Conservation (phyloP, 2,113 vertebrate species). For the Strix uralensis region DNA sequence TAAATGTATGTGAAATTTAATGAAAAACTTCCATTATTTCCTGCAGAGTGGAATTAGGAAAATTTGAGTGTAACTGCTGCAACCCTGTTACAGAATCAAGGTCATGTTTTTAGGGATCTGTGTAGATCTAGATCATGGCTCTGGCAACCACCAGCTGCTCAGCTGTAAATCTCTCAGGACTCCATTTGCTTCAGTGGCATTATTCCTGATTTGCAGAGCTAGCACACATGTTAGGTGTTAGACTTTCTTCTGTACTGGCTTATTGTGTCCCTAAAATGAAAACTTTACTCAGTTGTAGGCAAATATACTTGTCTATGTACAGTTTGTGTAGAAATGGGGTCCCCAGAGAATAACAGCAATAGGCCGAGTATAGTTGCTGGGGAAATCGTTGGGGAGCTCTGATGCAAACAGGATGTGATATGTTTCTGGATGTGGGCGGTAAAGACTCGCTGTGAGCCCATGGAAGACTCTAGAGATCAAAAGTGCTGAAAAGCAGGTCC, state of each 20-base stretch:
- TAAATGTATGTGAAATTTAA: not conserved
- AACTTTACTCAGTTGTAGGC: not conserved
- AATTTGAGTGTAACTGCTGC: not conserved
- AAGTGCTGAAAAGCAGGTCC: not conserved
- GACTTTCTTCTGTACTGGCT: not conserved
- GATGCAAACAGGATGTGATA: constrained; percentile 21
- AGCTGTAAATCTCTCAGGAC: not conserved
- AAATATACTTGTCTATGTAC: not conserved
- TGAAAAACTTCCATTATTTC: not conserved
- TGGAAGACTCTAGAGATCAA: not conserved
- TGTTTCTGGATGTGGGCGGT: constrained; percentile 15
- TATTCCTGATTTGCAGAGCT: not conserved
- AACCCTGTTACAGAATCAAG: not conserved
- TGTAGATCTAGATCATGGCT: not conserved
- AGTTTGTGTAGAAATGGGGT: not conserved
- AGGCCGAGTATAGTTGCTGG: not conserved
- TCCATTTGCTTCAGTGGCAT: not conserved
- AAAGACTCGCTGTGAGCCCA: not conserved
- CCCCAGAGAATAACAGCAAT: not conserved
- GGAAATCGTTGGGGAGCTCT: constrained; percentile 13
- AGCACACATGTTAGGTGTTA: not conserved
- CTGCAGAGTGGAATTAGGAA: not conserved
- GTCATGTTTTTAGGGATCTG: not conserved
- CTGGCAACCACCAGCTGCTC: not conserved
- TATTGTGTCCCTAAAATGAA: not conserved